Evolutionary conservation across 2,797 vertebrate species (phyloP).

Genomic region (Coregonus suidteri): DNA sequence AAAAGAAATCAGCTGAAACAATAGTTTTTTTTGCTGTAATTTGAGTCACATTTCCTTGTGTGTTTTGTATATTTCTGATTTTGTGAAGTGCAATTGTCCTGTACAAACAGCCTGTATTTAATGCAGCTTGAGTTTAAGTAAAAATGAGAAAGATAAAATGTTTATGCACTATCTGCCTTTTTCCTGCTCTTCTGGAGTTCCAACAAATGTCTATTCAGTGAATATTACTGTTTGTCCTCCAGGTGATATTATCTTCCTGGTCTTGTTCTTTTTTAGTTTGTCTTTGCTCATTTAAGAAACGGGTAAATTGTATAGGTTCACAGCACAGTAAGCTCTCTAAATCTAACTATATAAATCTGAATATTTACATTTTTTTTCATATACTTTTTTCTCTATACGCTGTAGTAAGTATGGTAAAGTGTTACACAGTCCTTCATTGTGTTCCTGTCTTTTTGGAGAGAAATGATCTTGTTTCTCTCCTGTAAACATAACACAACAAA

Average conservation of each 20-base stretch:
- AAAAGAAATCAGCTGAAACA: conserved; percentile 63
- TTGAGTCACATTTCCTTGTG: conserved; percentile 92
- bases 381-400: conserved; percentile 66
- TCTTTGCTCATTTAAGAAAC: conserved; percentile 79
- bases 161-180: conserved; percentile 88
- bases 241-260: conserved; percentile 61
- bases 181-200: conserved; percentile 81
- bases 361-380: conserved; percentile 63
- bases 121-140: conserved; percentile 83
- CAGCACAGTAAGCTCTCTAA: conserved; percentile 80
- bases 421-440: conserved; percentile 46
- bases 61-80: conserved; percentile 99
- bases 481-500: conserved; percentile 36
- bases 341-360: conserved; percentile 71
- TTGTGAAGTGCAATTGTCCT: conserved; percentile 99
- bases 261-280: conserved; percentile 42
- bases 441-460: conserved; percentile 20
- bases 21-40: conserved; percentile 82
- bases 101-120: conserved; percentile 90
- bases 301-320: conserved; percentile 82
- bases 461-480: conserved; percentile 41
- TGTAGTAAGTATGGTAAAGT: conserved; percentile 57
- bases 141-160: conserved; percentile 70
- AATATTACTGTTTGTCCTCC: conserved; percentile 73
- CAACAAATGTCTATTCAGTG: conserved; percentile 79